These are phyloP conservation scores for Bradypus variegatus DNA, from an alignment of 2,797 vertebrate species.

Conservation along the genomic window DNA sequence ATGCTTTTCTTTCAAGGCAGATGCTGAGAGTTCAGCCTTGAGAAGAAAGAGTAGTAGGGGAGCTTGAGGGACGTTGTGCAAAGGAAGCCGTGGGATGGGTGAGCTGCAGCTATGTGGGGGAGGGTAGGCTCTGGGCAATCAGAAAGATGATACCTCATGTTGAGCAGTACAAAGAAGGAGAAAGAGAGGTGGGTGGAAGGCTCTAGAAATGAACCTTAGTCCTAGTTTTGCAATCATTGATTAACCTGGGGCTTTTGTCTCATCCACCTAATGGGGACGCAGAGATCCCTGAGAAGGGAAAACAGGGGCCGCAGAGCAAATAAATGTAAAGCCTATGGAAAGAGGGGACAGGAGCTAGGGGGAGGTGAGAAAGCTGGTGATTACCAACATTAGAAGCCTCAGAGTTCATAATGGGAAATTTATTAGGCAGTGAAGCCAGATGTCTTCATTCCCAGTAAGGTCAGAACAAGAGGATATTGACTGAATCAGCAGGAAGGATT, in stretches of 20 bases:
- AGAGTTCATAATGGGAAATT: not conserved
- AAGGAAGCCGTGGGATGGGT: not conserved
- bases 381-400: not conserved
- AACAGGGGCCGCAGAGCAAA: not conserved
- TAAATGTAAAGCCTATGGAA: not conserved
- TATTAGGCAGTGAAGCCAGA: not conserved
- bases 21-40: not conserved
- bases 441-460: not conserved
- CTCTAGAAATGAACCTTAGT: not conserved
- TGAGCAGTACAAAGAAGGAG: not conserved
- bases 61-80: not conserved
- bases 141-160: not conserved
- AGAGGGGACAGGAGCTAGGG: not conserved
- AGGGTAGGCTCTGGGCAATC: not conserved
- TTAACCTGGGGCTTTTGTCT: not conserved
- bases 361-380: not conserved
- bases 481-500: not conserved
- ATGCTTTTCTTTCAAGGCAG: not conserved
- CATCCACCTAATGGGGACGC: too few species aligned
- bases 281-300: not conserved
- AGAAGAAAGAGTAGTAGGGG: not conserved
- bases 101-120: rapidly evolving
- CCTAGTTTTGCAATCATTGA: not conserved
- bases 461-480: not conserved
- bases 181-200: not conserved